Evolutionary conservation across 1,140 invertebrate genomes (phyloP), one percentile per base, ranked within the genome.

Genomic region (Xylocopa sonorina): DNA sequence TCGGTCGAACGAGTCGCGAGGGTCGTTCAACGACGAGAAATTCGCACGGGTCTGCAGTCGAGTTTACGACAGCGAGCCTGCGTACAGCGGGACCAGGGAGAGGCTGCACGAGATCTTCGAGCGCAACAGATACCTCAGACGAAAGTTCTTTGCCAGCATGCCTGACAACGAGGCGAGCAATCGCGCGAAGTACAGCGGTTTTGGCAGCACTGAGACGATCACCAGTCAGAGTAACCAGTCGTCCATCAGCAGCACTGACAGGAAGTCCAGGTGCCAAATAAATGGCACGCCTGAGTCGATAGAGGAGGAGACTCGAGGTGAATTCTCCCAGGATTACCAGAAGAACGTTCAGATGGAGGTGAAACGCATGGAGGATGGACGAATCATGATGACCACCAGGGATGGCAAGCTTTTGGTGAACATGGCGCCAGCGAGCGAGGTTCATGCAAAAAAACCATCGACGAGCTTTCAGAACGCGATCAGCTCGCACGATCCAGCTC

Each of bases 211-310:
- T 0, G 92, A 93, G 66, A 93, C 92, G 0, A 80, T 93, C 18
- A 90, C 89, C 10, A 93, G 92, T 50, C 92, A 92, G 55, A 92
- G 91, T 69, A 93, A 93, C 63, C 90, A 92, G 21, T 92, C 91
- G 0, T 91, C 89, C 0, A 86, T 86, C 7, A 92, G 91, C 24
- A 92, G 90, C 62, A 91, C 87, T 50, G 91, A 89, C 0, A 67
- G 90, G 5, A 93, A 91, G 58, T 90, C 91, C 0, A 82, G 88
- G 34, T 84, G 75, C 0, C 88, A 89, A 1, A 87, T 88, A 29
- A 89, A 83, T 51, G 88, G 86, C 29, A 91, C 88, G 0, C 86
- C 89, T 1, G 88, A 92, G 14, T 81, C 83, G 0, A 32, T 43
- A 0, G 83, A 87, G 9, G 76, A 85, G 3, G 74, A 78, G 21